These are phyloP conservation scores for Leptopilina boulardi DNA, from an alignment of 1,140 invertebrate species.

Conservation along the genomic window DNA sequence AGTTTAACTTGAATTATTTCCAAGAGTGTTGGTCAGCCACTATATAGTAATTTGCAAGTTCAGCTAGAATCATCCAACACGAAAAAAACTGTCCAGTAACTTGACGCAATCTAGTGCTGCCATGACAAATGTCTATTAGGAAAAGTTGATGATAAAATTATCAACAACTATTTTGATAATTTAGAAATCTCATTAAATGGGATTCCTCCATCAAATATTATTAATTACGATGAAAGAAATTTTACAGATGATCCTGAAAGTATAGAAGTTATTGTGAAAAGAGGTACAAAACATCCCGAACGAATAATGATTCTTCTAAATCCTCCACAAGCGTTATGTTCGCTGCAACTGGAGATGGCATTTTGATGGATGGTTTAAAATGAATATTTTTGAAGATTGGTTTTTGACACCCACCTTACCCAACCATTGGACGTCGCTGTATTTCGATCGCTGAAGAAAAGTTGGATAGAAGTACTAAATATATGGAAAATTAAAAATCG, in stretches of 20 bases:
- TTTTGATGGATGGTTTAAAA: conserved; percentile 18
- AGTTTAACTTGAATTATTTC: no score
- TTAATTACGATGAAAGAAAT: conserved; percentile 33
- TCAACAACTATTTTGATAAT: no score
- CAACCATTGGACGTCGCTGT: conserved; percentile 15
- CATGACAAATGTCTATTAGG: no score
- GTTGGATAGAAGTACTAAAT: neutral
- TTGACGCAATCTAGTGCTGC: no score
- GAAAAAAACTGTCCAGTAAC: no score
- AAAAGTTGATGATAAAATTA: no score
- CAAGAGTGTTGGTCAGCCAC: no score
- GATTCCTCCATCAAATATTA: conserved; percentile 33
- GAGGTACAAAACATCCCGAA: conserved; percentile 15
- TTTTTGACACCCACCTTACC: neutral
- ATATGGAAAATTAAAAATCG: neutral
- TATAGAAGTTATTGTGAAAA: neutral
- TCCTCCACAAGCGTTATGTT: conserved; percentile 10
- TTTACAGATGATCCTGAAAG: conserved; percentile 4
- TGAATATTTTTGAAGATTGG: conserved; percentile 9
- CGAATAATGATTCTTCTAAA: conserved; percentile 2
- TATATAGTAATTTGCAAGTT: no score
- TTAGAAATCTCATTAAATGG: neutral
- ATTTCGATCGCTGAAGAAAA: conserved; percentile 1
- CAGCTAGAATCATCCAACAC: no score
- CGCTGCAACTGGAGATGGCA: neutral